These are phyloP conservation scores for Neomorphus geoffroyi DNA, from an alignment of 2,797 vertebrate species.

Conservation along the genomic window DNA sequence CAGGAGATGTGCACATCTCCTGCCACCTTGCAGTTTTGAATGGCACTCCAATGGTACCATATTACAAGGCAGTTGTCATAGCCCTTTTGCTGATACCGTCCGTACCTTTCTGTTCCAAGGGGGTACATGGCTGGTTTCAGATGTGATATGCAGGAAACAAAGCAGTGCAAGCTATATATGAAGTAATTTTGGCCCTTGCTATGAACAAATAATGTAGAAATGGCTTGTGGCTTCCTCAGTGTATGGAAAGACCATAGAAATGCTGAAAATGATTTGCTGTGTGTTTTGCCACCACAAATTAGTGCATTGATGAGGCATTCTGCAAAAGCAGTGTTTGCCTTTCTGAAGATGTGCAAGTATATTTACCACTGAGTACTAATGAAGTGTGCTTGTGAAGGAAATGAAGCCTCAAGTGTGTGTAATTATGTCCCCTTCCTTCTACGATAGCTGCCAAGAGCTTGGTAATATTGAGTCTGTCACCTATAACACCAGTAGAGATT, in stretches of 20 bases:
- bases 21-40: not conserved
- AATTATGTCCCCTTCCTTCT: slow-evolving; percentile 42
- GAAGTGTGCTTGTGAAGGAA: slow-evolving; percentile 51
- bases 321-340: slow-evolving; percentile 36
- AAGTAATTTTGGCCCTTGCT: not conserved
- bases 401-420: slow-evolving; percentile 39
- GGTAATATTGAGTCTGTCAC: not conserved
- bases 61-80: not conserved
- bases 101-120: not conserved
- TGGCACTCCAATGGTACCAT: not conserved
- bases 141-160: not conserved
- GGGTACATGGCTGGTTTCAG: not conserved
- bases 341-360: slow-evolving; percentile 46
- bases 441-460: slow-evolving; percentile 29
- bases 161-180: not conserved
- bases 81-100: accelerated
- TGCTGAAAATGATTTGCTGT: not conserved
- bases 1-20: not conserved
- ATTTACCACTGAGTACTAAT: slow-evolving; percentile 31
- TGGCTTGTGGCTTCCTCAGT: not conserved
- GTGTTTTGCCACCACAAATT: slow-evolving; percentile 31
- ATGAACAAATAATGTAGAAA: not conserved
- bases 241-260: not conserved
- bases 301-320: slow-evolving; percentile 13
- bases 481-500: slow-evolving; percentile 8